Conservation (phyloP, 1,140 invertebrate genomes). For the Eurosta solidaginis region DNA sequence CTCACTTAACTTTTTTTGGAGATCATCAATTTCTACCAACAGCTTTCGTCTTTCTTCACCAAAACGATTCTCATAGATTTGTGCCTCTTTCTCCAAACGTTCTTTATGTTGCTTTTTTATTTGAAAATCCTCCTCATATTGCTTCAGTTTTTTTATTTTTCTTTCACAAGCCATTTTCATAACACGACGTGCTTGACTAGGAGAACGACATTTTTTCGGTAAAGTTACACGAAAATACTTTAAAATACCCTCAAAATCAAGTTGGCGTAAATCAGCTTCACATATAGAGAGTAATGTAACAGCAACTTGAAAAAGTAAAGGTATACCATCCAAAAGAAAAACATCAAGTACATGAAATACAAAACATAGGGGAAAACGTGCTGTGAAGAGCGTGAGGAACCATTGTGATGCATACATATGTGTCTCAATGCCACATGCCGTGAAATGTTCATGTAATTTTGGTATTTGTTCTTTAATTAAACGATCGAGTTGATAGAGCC, state of each 20-base stretch:
- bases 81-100: constrained; percentile 70
- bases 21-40: constrained; percentile 75
- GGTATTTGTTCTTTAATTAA: constrained; percentile 86
- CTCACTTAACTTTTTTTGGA: constrained; percentile 81
- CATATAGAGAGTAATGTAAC: constrained; percentile 90
- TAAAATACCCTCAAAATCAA: constrained; percentile 96
- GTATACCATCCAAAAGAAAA: constrained; percentile 91
- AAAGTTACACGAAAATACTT: constrained; percentile 93
- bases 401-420: constrained; percentile 99
- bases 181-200: constrained; percentile 85
- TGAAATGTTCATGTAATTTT: constrained; percentile 89
- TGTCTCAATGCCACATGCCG: constrained; percentile 88
- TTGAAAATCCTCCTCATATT: constrained; percentile 93
- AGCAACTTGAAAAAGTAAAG: constrained; percentile 95
- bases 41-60: constrained; percentile 83
- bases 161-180: constrained; percentile 88
- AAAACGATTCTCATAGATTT: constrained; percentile 62
- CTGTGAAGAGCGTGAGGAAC: constrained; percentile 98
- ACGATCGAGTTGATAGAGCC: constrained; percentile 95
- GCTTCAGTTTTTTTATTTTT: constrained; percentile 93
- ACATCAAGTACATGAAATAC: constrained; percentile 98
- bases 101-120: constrained; percentile 80
- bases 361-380: constrained; percentile 95
- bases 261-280: constrained; percentile 88
- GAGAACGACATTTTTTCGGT: constrained; percentile 93